phyloP scores from a whole-genome alignment of 2,888 invertebrate genomes.

The Stegophylla sp. region DNA sequence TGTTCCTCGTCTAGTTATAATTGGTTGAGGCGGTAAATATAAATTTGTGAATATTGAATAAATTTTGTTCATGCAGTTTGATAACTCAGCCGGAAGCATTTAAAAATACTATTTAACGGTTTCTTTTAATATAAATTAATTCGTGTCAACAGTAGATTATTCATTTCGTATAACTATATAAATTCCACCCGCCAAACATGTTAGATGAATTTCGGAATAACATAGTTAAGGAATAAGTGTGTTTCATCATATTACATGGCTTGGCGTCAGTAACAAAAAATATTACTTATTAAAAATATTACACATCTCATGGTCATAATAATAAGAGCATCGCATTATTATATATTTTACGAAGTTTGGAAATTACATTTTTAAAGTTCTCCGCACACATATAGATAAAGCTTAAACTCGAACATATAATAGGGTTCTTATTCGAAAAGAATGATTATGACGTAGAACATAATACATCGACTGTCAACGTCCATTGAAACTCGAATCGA shows the following conservation, averaged over 20 bases:
- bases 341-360: conserved; percentile 13
- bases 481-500: conserved; percentile 16
- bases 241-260: no score
- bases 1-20: conserved; percentile 63
- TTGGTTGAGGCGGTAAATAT: conserved; percentile 62
- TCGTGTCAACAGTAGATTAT: conserved; percentile 62
- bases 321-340: conserved; percentile 4
- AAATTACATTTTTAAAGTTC: conserved; percentile 11
- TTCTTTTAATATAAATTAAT: conserved; percentile 62
- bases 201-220: neutral
- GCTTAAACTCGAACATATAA: no score
- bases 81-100: conserved; percentile 62
- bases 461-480: conserved; percentile 14
- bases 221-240: conserved; percentile 60
- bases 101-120: conserved; percentile 63
- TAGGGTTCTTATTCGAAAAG: no score
- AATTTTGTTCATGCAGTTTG: conserved; percentile 63
- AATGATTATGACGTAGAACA: conserved; percentile 16
- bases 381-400: neutral
- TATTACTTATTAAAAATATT: neutral
- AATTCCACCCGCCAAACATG: conserved; percentile 60
- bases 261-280: no score
- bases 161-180: conserved; percentile 62
- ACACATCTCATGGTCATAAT: conserved; percentile 24
- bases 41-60: conserved; percentile 62